Percentiles rank a stretch among this genome's conserved stretches.
These are phyloP conservation scores for Hartigia nigra DNA, from an alignment of 2,888 invertebrate species.

Conservation along the genomic window DNA sequence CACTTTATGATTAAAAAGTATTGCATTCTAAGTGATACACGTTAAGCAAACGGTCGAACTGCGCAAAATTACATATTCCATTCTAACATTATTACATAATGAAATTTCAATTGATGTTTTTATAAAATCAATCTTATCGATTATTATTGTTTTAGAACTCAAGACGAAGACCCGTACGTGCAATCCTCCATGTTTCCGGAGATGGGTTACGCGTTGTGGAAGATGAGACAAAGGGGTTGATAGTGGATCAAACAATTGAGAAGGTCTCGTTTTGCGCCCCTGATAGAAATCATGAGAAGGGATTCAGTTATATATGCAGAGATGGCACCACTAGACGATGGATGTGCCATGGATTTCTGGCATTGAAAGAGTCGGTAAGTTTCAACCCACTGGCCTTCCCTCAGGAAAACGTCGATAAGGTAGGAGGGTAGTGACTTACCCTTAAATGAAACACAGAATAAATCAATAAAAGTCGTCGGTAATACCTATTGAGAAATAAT, in stretches of 20 bases:
- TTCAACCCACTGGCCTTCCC: neutral
- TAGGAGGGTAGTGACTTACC: constrained; percentile 5
- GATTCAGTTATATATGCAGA: constrained; percentile 98
- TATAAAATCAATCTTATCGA: neutral
- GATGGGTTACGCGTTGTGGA: constrained; percentile 98
- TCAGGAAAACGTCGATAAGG: constrained; percentile 13
- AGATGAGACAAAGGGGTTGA: constrained; percentile 97
- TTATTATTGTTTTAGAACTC: constrained; percentile 75
- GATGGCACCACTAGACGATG: constrained; percentile 98
- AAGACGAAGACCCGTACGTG: constrained; percentile 87
- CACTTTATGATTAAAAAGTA: neutral
- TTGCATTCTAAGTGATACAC: neutral
- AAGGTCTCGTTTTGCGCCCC: constrained; percentile 99
- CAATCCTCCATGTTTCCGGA: constrained; percentile 89
- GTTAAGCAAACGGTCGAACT: neutral
- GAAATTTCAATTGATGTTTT: neutral
- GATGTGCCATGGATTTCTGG: constrained; percentile 99
- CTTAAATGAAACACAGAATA: neutral
- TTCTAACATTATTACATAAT: neutral
- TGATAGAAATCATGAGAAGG: constrained; percentile 96
- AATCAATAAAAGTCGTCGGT: neutral
- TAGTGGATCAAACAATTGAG: constrained; percentile 99
- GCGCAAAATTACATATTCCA: neutral
- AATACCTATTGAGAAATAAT: neutral
- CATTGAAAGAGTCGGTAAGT: constrained; percentile 88